These are phyloP conservation scores for Leptura quadrifasciata DNA, from an alignment of 2,888 invertebrate species.

Conservation along the genomic window DNA sequence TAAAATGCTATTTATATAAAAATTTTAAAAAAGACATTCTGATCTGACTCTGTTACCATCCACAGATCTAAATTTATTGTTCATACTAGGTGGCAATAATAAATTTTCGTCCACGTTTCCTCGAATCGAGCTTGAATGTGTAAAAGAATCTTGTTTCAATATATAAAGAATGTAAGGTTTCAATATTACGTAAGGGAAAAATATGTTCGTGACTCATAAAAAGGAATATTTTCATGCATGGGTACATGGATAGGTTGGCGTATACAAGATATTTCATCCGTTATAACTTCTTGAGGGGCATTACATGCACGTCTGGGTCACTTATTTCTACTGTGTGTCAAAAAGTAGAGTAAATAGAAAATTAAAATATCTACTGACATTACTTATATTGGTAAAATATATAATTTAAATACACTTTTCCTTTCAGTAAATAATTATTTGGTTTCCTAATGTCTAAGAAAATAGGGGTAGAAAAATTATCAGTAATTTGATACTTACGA, in stretches of 20 bases:
- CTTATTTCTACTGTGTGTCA: neutral
- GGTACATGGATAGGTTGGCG: neutral
- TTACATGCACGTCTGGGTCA: neutral
- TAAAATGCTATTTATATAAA: too few species aligned
- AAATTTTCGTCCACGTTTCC: neutral
- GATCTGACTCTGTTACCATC: too few species aligned
- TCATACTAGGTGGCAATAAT: neutral
- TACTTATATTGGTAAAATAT: too few species aligned
- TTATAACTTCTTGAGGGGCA: neutral
- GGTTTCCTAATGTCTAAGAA: too few species aligned
- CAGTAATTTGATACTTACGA: too few species aligned
- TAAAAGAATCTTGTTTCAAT: slow-evolving; percentile 9
- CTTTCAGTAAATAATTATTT: too few species aligned
- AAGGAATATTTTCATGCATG: neutral
- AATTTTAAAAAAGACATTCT: too few species aligned
- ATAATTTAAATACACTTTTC: too few species aligned
- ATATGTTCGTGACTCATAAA: neutral
- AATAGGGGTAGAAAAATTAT: too few species aligned
- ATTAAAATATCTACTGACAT: too few species aligned
- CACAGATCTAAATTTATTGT: too few species aligned
- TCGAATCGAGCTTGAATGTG: neutral
- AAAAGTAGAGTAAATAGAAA: too few species aligned
- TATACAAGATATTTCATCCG: neutral
- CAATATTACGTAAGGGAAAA: slow-evolving; percentile 13
- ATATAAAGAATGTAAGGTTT: slow-evolving; percentile 20